phyloP scores from a whole-genome alignment of 2,113 vertebrate species.

The Oceanodroma tethys region DNA sequence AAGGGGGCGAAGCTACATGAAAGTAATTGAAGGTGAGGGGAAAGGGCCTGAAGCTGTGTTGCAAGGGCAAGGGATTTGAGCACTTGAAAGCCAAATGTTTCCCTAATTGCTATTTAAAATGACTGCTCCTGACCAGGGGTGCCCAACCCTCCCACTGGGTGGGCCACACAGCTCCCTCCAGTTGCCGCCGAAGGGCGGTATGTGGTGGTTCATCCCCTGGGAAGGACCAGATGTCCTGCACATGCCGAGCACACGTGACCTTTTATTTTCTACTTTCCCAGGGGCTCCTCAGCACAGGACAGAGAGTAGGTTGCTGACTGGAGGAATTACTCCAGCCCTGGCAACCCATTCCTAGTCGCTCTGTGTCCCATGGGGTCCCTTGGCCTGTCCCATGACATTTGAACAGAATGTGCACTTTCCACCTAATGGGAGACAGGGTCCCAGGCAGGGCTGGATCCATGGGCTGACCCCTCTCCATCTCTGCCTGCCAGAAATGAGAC shows the following conservation, averaged over 20 bases:
- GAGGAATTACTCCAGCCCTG: background rate
- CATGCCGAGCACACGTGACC: background rate
- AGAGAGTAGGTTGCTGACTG: background rate
- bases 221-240: background rate
- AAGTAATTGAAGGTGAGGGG: background rate
- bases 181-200: background rate
- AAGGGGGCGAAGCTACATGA: background rate
- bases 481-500: background rate
- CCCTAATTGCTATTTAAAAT: background rate
- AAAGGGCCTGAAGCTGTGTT: background rate
- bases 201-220: rapidly evolving
- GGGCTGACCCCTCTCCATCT: background rate
- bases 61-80: background rate
- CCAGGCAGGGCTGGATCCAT: background rate
- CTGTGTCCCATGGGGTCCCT: background rate
- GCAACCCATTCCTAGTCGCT: background rate
- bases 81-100: background rate
- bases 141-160: background rate
- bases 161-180: background rate
- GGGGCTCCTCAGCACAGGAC: background rate
- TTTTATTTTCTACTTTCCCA: background rate
- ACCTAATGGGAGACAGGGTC: background rate
- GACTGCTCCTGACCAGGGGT: background rate
- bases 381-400: background rate
- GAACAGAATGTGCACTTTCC: background rate